These are phyloP conservation scores for Alloplasta piceator DNA, from an alignment of 2,888 invertebrate species.

Conservation along the genomic window DNA sequence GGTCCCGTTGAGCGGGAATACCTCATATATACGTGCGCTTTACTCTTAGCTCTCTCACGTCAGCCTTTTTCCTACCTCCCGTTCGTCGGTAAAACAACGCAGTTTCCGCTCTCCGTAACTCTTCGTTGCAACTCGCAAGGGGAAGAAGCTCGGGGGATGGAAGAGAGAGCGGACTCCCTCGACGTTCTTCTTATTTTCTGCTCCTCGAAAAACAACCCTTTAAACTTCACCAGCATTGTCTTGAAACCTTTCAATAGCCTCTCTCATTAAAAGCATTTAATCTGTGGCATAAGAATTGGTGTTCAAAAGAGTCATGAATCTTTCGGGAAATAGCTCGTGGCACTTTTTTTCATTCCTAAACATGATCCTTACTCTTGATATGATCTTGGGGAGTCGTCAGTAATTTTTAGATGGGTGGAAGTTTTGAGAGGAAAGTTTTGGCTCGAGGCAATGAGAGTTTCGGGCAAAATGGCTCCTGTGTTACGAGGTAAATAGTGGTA, in stretches of 20 bases:
- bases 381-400: no score
- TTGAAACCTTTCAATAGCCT: constrained; percentile 12
- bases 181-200: constrained; percentile 44
- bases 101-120: constrained; percentile 27
- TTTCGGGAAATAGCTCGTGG: no score
- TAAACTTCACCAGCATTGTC: constrained; percentile 5
- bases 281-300: no score
- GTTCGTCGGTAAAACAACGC: constrained; percentile 40
- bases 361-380: no score
- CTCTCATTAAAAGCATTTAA: not conserved
- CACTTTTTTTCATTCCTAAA: no score
- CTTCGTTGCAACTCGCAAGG: constrained; percentile 1
- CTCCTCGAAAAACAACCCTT: constrained; percentile 6
- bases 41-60: constrained; percentile 1
- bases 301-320: no score
- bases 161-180: constrained; percentile 8
- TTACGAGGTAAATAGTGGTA: constrained; percentile 8
- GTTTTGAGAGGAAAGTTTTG: constrained; percentile 2
- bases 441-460: constrained; percentile 6
- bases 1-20: no score
- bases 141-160: constrained; percentile 9
- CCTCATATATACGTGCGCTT: not conserved
- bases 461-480: constrained; percentile 14
- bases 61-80: constrained; percentile 39
- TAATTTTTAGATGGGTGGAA: constrained; percentile 21